Evolutionary conservation across 2,888 invertebrate species (phyloP).

Genomic region (Cerastis rubricosa): DNA sequence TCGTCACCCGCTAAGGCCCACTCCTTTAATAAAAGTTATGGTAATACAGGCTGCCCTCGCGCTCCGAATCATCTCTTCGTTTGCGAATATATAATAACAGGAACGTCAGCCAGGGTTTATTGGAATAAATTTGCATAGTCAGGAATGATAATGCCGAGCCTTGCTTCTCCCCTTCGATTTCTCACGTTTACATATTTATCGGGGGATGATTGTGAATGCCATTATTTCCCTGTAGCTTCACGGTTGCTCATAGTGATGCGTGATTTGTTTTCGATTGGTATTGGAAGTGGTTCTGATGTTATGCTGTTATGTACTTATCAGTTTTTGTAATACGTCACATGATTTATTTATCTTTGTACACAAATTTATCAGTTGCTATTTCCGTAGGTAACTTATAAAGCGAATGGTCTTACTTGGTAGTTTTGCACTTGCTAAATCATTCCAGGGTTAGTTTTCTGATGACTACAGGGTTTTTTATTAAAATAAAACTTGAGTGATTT

Average conservation of each 20-base stretch:
- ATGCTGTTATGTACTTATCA: slow-evolving; percentile 10
- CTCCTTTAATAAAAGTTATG: slow-evolving; percentile 91
- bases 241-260: slow-evolving; percentile 63
- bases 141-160: slow-evolving; percentile 84
- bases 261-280: slow-evolving; percentile 39
- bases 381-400: not conserved
- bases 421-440: not conserved
- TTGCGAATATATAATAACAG: slow-evolving; percentile 90
- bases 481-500: not conserved
- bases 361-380: not conserved
- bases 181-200: slow-evolving; percentile 89
- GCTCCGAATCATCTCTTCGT: slow-evolving; percentile 89
- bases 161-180: slow-evolving; percentile 83
- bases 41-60: slow-evolving; percentile 85
- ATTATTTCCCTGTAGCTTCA: slow-evolving; percentile 70
- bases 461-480: not conserved
- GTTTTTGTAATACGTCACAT: not conserved
- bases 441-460: not conserved
- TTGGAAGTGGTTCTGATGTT: slow-evolving; percentile 24
- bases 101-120: slow-evolving; percentile 85
- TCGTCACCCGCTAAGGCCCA: slow-evolving; percentile 78
- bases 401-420: not conserved
- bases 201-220: slow-evolving; percentile 80
- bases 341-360: not conserved
- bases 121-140: slow-evolving; percentile 90